Evolutionary conservation across 2,888 invertebrate genomes (phyloP), one percentile per base, ranked within the genome.

Genomic region (Creontiades dilutus): DNA sequence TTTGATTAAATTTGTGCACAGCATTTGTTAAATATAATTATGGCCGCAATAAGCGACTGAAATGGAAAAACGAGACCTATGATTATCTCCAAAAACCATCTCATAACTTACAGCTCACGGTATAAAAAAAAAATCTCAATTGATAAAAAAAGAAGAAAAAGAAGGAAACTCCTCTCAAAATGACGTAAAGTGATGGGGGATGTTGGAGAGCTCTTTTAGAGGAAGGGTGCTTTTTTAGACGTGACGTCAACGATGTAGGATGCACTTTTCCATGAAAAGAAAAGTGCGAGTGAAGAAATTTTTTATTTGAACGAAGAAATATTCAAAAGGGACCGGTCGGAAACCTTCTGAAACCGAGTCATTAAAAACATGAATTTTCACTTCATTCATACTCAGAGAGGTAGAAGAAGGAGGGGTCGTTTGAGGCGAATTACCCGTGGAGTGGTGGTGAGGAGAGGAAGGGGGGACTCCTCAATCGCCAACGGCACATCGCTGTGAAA

Each of bases 351-450:
- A 48, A 82, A 48, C 82, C 23, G 52, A 82, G 82, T 82, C 82
- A 82, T 82, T 82, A 82, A 82, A 80, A 82, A 82, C 82, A 82
- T 82, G 82, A 82, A 82, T 82, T 82, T 82, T 82, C 82, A 82
- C 82, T 82, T 52, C 82, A 52, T 82, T 82, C 82, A 82, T 82
- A 52, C 52, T 23, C 47, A 52, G 37, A 47, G 81, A 81, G 47
- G n/a, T 16, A 19, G 52, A 52, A 19, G 52, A 3, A 19, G 14
- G 52, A 52, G 16, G 52, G 52, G 27, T 28, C 19, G 80, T 48
- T 52, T 82, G 27, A 48, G 48, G 27, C 14, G 52, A 13, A 52
- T 52, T 47, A 48, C 11, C 37, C 7, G n/a, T n/a, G n/a, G n/a
- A n/a, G n/a, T n/a, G n/a, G n/a, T n/a, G n/a, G n/a, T n/a, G n/a